These are phyloP conservation scores for Podarcis raffonei DNA, from an alignment of 2,113 vertebrate genomes.

Conservation along the genomic window DNA sequence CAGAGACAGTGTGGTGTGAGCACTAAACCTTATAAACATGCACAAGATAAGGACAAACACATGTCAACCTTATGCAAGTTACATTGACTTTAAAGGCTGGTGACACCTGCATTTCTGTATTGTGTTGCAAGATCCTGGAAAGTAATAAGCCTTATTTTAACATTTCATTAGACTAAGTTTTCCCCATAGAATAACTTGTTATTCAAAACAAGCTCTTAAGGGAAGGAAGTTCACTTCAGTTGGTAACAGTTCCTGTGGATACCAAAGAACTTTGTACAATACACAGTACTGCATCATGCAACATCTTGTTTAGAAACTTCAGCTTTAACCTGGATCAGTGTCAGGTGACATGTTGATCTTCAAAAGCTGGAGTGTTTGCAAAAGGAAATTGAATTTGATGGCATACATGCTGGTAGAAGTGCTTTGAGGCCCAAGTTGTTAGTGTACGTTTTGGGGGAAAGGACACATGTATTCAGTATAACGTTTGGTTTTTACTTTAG, in stretches of 20 bases:
- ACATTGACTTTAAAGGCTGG: conserved; percentile 40
- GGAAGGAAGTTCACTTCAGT: conserved; percentile 73
- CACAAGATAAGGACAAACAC: conserved; percentile 31
- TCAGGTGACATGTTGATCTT: not conserved
- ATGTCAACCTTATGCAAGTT: not conserved
- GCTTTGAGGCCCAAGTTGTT: not conserved
- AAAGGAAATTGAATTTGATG: not conserved
- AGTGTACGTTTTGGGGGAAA: not conserved
- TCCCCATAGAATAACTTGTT: conserved; percentile 71
- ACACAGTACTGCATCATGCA: conserved; percentile 34
- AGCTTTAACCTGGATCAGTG: conserved; percentile 20
- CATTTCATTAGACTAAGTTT: conserved; percentile 72
- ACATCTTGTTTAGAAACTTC: conserved; percentile 48
- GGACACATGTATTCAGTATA: not conserved
- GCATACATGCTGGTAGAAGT: not conserved
- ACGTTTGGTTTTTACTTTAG: not conserved
- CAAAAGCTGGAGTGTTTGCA: not conserved
- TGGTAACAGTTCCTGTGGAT: conserved; percentile 73
- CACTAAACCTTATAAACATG: conserved; percentile 13
- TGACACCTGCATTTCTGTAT: conserved; percentile 62
- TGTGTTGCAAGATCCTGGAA: conserved; percentile 59
- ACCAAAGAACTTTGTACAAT: conserved; percentile 65
- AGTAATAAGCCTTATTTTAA: conserved; percentile 61
- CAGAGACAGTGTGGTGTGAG: not conserved
- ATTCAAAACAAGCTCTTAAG: conserved; percentile 75